Conservation (phyloP, 2,113 vertebrate genomes). For the Collichthys lucidus region DNA sequence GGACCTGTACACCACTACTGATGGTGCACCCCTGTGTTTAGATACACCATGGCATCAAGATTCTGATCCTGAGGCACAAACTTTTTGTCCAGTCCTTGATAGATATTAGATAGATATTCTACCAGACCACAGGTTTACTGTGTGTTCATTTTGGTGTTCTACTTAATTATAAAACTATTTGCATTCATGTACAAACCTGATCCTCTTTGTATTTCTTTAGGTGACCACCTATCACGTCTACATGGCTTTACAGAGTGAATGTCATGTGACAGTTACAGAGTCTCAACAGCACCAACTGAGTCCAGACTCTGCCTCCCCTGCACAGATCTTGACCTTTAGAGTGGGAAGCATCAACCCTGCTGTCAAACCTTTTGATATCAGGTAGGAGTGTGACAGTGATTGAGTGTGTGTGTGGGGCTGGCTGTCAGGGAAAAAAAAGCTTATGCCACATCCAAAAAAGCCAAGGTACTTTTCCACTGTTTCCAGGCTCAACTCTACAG, state of each 20-base stretch:
- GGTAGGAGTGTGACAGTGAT: slow-evolving; percentile 74
- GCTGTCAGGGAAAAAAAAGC: not conserved
- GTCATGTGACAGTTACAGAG: slow-evolving; percentile 89
- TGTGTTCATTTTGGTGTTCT: not conserved
- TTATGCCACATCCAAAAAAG: not conserved
- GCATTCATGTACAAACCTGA: not conserved
- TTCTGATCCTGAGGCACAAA: too few relatives aligned
- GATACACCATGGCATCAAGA: too few relatives aligned
- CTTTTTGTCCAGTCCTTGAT: too few relatives aligned
- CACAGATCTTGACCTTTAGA: slow-evolving; percentile 92
- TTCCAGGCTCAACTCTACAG: slow-evolving; percentile 90
- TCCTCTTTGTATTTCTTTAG: slow-evolving; percentile 63
- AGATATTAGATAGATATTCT: too few relatives aligned
- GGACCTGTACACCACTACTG: too few relatives aligned
- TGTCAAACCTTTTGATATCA: slow-evolving; percentile 88
- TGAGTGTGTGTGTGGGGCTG: not conserved
- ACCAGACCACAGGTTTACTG: not conserved
- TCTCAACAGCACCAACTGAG: slow-evolving; percentile 91
- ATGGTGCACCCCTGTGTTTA: too few relatives aligned
- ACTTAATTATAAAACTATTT: not conserved
- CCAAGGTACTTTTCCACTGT: not conserved
- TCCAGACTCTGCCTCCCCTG: slow-evolving; percentile 87
- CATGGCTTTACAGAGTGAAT: slow-evolving; percentile 90
- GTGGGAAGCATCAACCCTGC: slow-evolving; percentile 88
- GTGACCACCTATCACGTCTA: slow-evolving; percentile 90